Evolutionary conservation across 1,140 invertebrate genomes (phyloP), one percentile per base, ranked within the genome.

Genomic region (Anoplophora glabripennis): DNA sequence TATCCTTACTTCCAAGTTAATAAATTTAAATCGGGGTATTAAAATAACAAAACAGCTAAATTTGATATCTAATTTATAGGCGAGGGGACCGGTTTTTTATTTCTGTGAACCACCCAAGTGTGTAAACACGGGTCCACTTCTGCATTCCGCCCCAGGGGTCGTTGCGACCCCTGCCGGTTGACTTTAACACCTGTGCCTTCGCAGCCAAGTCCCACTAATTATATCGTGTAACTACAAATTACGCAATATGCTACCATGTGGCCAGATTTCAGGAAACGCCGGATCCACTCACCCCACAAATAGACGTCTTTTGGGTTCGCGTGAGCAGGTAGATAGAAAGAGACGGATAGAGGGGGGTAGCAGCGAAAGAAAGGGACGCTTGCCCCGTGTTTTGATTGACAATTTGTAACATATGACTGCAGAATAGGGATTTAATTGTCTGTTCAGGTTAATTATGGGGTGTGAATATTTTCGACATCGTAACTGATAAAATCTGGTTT

Each of bases 221-320:
- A 65, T 44, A 52, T 52, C 61, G 59, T 21, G 59, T 58, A 67
- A 56, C 59, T 65, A 69, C 67, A 69, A 69, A 69, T 69, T 69
- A 69, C 61, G 58, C 67, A 69, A 69, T 69, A 69, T 69, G 67
- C 67, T 69, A 65, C 56, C 34, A 56, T 46, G 49, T 57, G 45
- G 48, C 17, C 47, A 41, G 57, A 53, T 53, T 52, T 59, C 40
- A 53, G 36, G 40, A 53, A 17, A 53, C 0, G 14, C 40, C 40
- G 17, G 34, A 38, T 28, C 21, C 51, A 40, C 47, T 49, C 47
- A 28, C 47, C 47, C 34, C 28, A 10, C 33, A 33, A 49, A 49
- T 34, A 2, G 21, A 28, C 21, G 21, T 28, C 21, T 28, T 28
- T 2, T 33, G n/a, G 12, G 35, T 51, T 33, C 38, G n/a, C 14